Conservation (phyloP, 2,113 vertebrate genomes). For the Hiodon alosoides region DNA sequence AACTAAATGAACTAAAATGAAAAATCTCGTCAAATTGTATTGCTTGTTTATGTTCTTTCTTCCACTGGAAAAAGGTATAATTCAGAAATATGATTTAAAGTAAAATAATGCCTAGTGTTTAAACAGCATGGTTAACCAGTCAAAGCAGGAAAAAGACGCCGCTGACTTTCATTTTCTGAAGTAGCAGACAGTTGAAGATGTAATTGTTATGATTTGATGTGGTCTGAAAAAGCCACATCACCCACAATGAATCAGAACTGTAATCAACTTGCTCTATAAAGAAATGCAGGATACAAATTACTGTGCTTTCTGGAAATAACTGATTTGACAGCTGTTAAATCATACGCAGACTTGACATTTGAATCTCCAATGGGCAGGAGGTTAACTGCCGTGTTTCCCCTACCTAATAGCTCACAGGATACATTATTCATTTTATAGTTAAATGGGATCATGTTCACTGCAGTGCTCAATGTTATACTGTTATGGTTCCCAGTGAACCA, state of each 20-base stretch:
- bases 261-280: background rate
- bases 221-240: background rate
- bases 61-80: conserved; percentile 10
- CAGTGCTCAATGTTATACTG: background rate
- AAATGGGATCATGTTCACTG: background rate
- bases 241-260: background rate
- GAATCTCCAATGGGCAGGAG: background rate
- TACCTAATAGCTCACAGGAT: background rate
- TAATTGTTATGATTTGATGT: conserved; percentile 1
- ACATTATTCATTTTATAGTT: background rate
- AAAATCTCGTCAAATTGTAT: too few relatives aligned
- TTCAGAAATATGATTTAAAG: conserved; percentile 3
- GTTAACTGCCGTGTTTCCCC: background rate
- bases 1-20: too few relatives aligned
- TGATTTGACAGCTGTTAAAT: background rate
- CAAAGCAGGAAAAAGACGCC: background rate
- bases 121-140: conserved; percentile 12
- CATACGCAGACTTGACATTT: background rate
- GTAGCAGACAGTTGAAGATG: background rate
- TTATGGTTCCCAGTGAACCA: background rate
- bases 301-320: background rate
- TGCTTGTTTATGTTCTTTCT: too few relatives aligned
- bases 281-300: conserved; percentile 2
- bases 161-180: background rate
- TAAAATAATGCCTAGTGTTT: background rate